Evolutionary conservation across 2,113 vertebrate genomes (phyloP).

Genomic region (Collichthys lucidus): DNA sequence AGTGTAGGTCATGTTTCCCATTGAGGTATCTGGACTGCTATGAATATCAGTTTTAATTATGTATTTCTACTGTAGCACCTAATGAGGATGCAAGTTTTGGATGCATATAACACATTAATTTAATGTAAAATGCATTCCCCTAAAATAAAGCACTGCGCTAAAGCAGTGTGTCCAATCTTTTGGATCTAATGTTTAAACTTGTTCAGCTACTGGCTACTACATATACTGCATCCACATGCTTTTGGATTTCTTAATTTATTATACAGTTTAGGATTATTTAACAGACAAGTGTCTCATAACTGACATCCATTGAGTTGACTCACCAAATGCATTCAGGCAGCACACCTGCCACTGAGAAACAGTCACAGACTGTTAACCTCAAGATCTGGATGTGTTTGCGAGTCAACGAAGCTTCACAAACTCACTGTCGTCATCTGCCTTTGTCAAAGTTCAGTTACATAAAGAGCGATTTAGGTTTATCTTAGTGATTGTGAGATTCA

Average conservation of each 20-base stretch:
- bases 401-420: slow-evolving; percentile 80
- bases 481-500: slow-evolving; percentile 27
- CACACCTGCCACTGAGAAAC: slow-evolving; percentile 81
- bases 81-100: slow-evolving; percentile 12
- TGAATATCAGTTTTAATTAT: slow-evolving; percentile 12
- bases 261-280: slow-evolving; percentile 2
- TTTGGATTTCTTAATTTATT: not conserved
- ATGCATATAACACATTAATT: not conserved
- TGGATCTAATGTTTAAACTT: not conserved
- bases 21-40: not conserved
- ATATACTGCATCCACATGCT: not conserved
- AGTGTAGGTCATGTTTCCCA: slow-evolving; percentile 16
- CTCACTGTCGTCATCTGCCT: slow-evolving; percentile 57
- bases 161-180: not conserved
- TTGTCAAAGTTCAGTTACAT: slow-evolving; percentile 64
- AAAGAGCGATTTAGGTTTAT: slow-evolving; percentile 49
- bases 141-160: not conserved
- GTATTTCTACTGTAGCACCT: not conserved
- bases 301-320: slow-evolving; percentile 53
- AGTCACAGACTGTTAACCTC: slow-evolving; percentile 87
- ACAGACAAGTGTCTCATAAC: not conserved
- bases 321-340: slow-evolving; percentile 55
- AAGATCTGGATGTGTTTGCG: slow-evolving; percentile 80
- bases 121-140: not conserved
- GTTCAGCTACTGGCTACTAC: not conserved